phyloP scores from a whole-genome alignment of 2,888 invertebrate genomes.

The Xestia ashworthii region DNA sequence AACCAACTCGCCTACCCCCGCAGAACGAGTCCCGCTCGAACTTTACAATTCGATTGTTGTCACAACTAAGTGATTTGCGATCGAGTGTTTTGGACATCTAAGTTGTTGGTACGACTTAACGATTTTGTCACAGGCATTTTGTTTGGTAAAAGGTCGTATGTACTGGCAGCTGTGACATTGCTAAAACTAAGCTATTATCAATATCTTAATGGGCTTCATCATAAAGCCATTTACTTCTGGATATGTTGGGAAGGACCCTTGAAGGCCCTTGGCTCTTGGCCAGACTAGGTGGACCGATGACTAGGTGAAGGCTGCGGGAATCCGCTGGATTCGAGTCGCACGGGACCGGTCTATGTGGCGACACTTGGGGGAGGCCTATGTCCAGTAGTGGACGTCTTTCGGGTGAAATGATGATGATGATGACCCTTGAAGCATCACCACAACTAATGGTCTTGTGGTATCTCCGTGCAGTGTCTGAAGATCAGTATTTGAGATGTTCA shows the following conservation, averaged over 20 bases:
- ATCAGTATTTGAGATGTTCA: not conserved
- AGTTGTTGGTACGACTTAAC: slow-evolving; percentile 7
- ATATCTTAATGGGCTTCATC: not conserved
- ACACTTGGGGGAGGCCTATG: too few species aligned
- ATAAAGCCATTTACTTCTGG: not conserved
- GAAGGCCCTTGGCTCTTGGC: too few species aligned
- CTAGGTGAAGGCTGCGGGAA: too few species aligned
- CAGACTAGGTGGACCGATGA: too few species aligned
- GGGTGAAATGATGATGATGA: too few species aligned
- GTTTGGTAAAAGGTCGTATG: not conserved
- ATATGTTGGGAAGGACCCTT: too few species aligned
- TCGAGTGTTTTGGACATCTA: slow-evolving; percentile 14
- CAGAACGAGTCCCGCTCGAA: slow-evolving; percentile 51
- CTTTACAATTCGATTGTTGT: slow-evolving; percentile 63
- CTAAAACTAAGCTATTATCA: not conserved
- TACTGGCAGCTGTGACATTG: not conserved
- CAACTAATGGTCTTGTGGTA: not conserved
- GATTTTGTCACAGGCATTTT: not conserved
- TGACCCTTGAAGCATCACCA: not conserved
- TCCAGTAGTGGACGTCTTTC: too few species aligned
- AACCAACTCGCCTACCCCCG: slow-evolving; percentile 55
- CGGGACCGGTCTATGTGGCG: too few species aligned
- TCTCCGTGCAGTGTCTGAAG: not conserved
- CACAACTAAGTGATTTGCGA: slow-evolving; percentile 56
- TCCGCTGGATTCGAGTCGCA: too few species aligned